Evolutionary conservation across 2,113 vertebrate genomes (phyloP), one percentile per base, ranked within the genome.

Genomic region (Symphodus melops): DNA sequence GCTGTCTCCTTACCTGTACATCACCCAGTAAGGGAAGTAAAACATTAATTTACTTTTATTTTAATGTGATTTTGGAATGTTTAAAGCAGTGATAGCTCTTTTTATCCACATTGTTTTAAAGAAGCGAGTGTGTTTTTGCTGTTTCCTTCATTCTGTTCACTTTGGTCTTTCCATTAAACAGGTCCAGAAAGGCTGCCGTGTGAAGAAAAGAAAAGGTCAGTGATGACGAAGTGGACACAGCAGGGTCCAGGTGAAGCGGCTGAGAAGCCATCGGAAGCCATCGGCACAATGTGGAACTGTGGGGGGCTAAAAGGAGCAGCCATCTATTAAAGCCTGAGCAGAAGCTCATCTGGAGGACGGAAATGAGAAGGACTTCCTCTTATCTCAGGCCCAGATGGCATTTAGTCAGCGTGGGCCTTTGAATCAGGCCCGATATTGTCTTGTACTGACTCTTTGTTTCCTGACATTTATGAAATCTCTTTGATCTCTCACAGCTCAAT

Each of bases 221-320:
- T 0, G 23, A 57, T 91, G 86, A 88, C 78, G 68, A 75, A 90
- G 11, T 61, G 14, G 68, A 51, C 67, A 4, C 84, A 81, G 79
- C 68, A 74, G 81, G 74, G 48, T 53, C 20, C 72, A 81, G 58
- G 67, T 73, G 19, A 55, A 41, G 59, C 1, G 37, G 49, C 67
- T 9, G 67, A 12, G 33, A 81, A 3, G 11, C 0, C 69, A 57
- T n/a, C n/a, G n/a, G 46, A 81, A n/a, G n/a, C 56, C 48, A 60
- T 73, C 69, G 72, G 23, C 17, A 82, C 75, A 76, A 84, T 72
- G 23, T n/a, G 52, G 52, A 54, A 28, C 44, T 56, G 72, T 20
- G 62, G 56, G 60, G 42, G 64, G 48, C 49, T 68, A 48, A 71
- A 79, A 62, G 44, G 51, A 55, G 61, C 49, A 5, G 77, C 14